Evolutionary conservation across 2,113 vertebrate genomes (phyloP).

Genomic region (Setophaga kirtlandii): DNA sequence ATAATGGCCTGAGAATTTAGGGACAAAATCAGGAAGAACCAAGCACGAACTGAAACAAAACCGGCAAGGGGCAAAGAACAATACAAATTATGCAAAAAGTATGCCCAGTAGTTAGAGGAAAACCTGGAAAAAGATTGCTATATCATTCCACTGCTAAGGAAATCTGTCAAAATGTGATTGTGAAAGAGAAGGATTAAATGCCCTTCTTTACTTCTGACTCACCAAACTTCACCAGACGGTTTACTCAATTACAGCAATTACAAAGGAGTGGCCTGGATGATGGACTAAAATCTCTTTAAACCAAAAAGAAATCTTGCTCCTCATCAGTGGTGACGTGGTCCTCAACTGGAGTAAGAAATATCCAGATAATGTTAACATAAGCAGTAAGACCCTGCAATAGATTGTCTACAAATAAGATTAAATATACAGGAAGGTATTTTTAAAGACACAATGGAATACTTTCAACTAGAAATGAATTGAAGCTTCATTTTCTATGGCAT

Average conservation of each 20-base stretch:
- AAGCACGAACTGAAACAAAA: neutral
- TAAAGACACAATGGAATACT: neutral
- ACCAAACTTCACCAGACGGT: neutral
- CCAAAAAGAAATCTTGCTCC: neutral
- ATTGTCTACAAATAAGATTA: neutral
- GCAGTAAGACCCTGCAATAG: neutral
- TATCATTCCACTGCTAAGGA: neutral
- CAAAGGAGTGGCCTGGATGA: neutral
- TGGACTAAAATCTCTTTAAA: neutral
- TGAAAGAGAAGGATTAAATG: neutral
- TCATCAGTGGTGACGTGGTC: neutral
- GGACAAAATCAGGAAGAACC: neutral
- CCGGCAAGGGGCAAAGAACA: neutral
- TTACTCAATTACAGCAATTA: neutral
- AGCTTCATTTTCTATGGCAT: neutral
- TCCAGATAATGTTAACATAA: neutral
- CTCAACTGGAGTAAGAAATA: neutral
- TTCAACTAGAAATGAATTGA: neutral
- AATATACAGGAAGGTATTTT: neutral
- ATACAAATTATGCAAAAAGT: neutral
- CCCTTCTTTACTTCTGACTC: neutral
- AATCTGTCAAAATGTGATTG: neutral
- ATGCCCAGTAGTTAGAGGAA: neutral
- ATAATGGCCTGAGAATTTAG: neutral
- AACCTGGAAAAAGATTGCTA: neutral